Evolutionary conservation across 2,113 vertebrate species (phyloP).

Genomic region (Menidia beryllina): DNA sequence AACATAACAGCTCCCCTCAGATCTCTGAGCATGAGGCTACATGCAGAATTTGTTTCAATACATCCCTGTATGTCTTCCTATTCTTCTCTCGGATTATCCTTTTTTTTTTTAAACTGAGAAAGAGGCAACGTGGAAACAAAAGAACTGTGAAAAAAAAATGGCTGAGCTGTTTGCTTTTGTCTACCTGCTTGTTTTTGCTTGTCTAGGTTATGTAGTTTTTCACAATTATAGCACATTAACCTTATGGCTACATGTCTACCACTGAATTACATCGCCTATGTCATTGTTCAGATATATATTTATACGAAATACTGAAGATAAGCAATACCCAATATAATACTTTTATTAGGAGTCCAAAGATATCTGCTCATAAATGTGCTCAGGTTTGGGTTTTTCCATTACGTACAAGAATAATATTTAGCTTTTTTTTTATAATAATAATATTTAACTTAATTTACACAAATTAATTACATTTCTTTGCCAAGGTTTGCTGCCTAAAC

Average conservation of each 20-base stretch:
- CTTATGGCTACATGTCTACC: background rate
- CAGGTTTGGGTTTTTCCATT: no score
- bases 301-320: no score
- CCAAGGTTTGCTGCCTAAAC: constrained; percentile 3
- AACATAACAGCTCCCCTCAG: background rate
- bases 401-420: no score
- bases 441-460: background rate
- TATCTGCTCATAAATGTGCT: no score
- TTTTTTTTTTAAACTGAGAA: constrained; percentile 27
- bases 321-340: no score
- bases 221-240: background rate
- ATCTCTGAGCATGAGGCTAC: background rate
- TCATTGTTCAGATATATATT: no score
- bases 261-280: no score
- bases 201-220: background rate
- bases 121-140: constrained; percentile 11
- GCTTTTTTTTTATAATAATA: no score
- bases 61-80: background rate
- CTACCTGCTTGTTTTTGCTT: constrained; percentile 7
- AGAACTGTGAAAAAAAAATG: constrained; percentile 3
- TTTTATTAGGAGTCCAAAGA: no score
- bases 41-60: constrained; percentile 1
- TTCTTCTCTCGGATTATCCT: constrained; percentile 29
- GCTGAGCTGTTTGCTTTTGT: constrained; percentile 25
- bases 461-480: background rate